Conservation (phyloP, 2,888 invertebrate genomes). For the Ethmia dodecea region DNA sequence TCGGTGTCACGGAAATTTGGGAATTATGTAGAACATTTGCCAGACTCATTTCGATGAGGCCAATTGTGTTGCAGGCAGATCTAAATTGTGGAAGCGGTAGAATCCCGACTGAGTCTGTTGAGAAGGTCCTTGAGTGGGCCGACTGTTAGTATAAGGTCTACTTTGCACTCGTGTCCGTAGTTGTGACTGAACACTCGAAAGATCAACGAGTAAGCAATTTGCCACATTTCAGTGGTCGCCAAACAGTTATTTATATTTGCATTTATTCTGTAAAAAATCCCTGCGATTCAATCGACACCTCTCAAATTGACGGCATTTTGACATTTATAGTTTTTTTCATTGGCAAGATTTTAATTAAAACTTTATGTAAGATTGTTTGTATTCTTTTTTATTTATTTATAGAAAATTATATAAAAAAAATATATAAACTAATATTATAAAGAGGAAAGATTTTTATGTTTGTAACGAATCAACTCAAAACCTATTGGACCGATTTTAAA, state of each 20-base stretch:
- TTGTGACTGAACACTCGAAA: constrained; percentile 50
- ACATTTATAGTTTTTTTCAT: too few species aligned
- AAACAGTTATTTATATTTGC: background rate
- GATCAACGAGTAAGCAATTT: constrained; percentile 65
- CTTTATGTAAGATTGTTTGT: too few species aligned
- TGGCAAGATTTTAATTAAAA: too few species aligned
- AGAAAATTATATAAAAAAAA: too few species aligned
- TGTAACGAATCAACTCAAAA: too few species aligned
- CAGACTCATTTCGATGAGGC: constrained; percentile 3
- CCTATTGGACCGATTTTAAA: too few species aligned
- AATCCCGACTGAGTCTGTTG: constrained; percentile 33
- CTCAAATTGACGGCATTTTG: background rate
- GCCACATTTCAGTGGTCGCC: constrained; percentile 63
- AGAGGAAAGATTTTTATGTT: too few species aligned
- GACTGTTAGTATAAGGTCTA: constrained; percentile 58
- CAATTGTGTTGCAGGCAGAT: background rate
- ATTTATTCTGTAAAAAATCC: constrained; percentile 1
- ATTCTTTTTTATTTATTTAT: too few species aligned
- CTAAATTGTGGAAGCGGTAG: background rate
- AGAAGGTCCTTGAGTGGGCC: constrained; percentile 53
- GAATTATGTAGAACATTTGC: background rate
- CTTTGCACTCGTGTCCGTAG: constrained; percentile 60
- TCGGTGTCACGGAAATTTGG: too few species aligned
- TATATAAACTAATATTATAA: too few species aligned
- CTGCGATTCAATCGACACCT: background rate